Conservation (phyloP, 2,797 vertebrate genomes). For the Sebastes iracundus region DNA sequence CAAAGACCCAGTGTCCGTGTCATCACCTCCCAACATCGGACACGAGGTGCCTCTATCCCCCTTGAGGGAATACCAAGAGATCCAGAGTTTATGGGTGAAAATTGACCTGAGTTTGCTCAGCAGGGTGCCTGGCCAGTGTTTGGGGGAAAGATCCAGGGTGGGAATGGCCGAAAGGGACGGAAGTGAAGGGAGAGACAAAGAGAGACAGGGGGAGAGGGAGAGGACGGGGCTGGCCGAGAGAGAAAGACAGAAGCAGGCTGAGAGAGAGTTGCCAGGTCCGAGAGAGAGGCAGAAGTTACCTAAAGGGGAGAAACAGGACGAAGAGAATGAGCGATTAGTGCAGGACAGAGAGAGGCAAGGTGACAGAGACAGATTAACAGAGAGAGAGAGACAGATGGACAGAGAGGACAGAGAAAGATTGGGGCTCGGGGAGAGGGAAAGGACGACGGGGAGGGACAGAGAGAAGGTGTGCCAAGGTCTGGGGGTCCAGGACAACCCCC, state of each 20-base stretch:
- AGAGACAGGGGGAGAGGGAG: slow-evolving; percentile 35
- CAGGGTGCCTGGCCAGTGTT: slow-evolving; percentile 87
- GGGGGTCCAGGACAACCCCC: slow-evolving; percentile 49
- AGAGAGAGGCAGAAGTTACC: slow-evolving; percentile 51
- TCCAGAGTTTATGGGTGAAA: slow-evolving; percentile 96
- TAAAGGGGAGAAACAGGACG: slow-evolving; percentile 64
- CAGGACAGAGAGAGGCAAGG: slow-evolving; percentile 65
- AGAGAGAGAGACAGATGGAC: slow-evolving; percentile 60
- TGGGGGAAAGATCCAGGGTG: slow-evolving; percentile 40
- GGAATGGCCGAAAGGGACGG: slow-evolving; percentile 36
- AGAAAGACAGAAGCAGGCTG: slow-evolving; percentile 54
- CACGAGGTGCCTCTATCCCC: slow-evolving; percentile 90
- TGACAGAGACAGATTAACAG: slow-evolving; percentile 54
- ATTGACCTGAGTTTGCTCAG: slow-evolving; percentile 92
- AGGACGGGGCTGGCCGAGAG: slow-evolving; percentile 32
- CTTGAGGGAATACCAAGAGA: slow-evolving; percentile 87
- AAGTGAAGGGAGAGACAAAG: slow-evolving; percentile 48
- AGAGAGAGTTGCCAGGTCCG: slow-evolving; percentile 52
- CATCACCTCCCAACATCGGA: slow-evolving; percentile 78
- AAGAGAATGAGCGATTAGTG: slow-evolving; percentile 58
- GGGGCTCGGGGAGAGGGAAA: slow-evolving; percentile 44
- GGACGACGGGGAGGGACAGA: slow-evolving; percentile 44
- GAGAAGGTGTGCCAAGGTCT: slow-evolving; percentile 63
- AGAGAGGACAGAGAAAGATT: slow-evolving; percentile 66
- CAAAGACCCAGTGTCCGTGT: slow-evolving; percentile 83